These are phyloP conservation scores for Sinocyclocheilus anshuiensis DNA, from an alignment of 2,113 vertebrate species.

Conservation along the genomic window DNA sequence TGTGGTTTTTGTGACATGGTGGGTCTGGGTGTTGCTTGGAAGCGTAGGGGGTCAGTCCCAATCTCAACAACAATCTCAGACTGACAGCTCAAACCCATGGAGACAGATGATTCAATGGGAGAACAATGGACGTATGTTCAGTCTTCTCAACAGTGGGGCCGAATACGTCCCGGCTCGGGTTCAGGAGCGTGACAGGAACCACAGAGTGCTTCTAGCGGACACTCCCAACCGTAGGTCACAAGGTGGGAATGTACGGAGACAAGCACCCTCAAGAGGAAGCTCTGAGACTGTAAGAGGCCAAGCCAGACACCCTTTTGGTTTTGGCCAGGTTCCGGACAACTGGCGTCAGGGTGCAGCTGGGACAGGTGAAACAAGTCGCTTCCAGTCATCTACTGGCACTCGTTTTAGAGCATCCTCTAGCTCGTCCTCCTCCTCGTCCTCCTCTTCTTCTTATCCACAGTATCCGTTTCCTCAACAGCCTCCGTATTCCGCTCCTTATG, in stretches of 20 bases:
- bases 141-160: constrained; percentile 90
- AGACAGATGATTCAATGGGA: constrained; percentile 96
- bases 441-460: constrained; percentile 80
- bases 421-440: constrained; percentile 67
- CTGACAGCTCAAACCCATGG: constrained; percentile 78
- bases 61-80: constrained; percentile 58
- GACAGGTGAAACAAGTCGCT: constrained; percentile 68
- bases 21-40: constrained; percentile 73
- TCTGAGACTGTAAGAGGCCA: constrained; percentile 89
- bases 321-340: constrained; percentile 93
- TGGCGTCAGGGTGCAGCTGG: constrained; percentile 84
- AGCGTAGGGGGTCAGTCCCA: constrained; percentile 69
- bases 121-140: constrained; percentile 89
- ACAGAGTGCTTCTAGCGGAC: constrained; percentile 81
- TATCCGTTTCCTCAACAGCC: constrained; percentile 79
- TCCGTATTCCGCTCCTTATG: constrained; percentile 78
- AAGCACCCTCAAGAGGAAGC: constrained; percentile 80
- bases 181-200: constrained; percentile 66
- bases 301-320: constrained; percentile 91
- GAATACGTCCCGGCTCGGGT: constrained; percentile 85
- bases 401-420: constrained; percentile 76
- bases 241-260: constrained; percentile 81
- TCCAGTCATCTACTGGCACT: constrained; percentile 72
- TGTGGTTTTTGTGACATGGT: constrained; percentile 64
- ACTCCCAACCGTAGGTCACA: constrained; percentile 63